Base-by-base conservation (phyloP, 2,888 invertebrate species). In the Tinea pellionella region DNA sequence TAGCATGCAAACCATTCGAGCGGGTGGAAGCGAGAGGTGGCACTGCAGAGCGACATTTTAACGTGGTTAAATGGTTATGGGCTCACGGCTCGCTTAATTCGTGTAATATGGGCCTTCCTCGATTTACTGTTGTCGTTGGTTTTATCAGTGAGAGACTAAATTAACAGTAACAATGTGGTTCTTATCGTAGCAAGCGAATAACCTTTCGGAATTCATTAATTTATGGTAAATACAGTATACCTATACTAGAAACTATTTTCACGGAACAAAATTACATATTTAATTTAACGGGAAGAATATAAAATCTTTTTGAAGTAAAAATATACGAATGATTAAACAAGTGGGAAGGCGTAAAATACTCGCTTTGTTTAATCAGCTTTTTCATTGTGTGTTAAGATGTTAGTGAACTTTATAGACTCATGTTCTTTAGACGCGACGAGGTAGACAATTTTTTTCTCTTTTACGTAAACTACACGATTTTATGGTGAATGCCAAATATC, bases 21-120 rank as follows among this genome's bases (percentile, higher is more conserved):
- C 55, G 29, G 13, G 51, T 57, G 42, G 59, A 60, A 56, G 51
- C 61, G 43, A 30, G 47, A 37, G 13, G 30, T 63, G 62, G 61
- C 59, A 63, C 62, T 60, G 62, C 62, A 65, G 62, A 63, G 62
- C 69, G 71, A 72, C 69, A 70, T 72, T 75, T 75, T 67, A 68
- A 66, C 63, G 65, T 64, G 64, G 67, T 68, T 72, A 70, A 75
- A 74, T 71, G 71, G 75, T 75, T 72, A 72, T 68, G 69, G 68
- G 72, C 76, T 74, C 75, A 80, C 69, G 76, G 75, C 72, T 76
- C 71, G 75, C 71, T 78, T 67, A 66, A 65, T 66, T 65, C 66
- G 63, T 63, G 66, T 66, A 67, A 68, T 67, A 68, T 65, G 65
- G 64, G 37, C 64, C 65, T 65, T 63, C 62, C 62, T 63, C 65